Evolutionary conservation across 2,113 vertebrate genomes (phyloP), one percentile per base, ranked within the genome.

Genomic region (Cathartes aura): DNA sequence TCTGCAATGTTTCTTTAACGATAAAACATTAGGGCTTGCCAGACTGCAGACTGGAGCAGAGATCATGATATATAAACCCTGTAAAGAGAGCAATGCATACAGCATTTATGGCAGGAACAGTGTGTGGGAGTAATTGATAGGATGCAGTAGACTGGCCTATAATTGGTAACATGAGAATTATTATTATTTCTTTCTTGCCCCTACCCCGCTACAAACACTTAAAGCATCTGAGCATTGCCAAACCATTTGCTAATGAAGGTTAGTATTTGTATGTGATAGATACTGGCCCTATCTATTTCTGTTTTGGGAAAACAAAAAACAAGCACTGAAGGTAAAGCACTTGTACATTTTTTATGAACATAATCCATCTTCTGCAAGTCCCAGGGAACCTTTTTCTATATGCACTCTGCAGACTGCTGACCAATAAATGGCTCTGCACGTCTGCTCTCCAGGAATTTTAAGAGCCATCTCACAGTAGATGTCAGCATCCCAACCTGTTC

Each of bases 321-420:
- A 85, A 93, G 86, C 82, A 64, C 17, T 86, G 87, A 93, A 93
- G 81, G 90, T 80, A 90, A 90, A 93, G 90, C 91, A 91, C 12
- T 40, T 10, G 81, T 56, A 50, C 32, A 58, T 93, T 75, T 93
- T 93, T 91, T 52, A 79, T 58, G 60, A 68, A 59, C n/a, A 63
- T 56, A 38, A 36, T 40, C 58, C 43, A 26, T 63, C 71, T 82
- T 48, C 56, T 87, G 43, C 71, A 82, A 64, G 78, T 78, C 30
- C 82, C 71, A 81, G 71, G 76, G 38, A 86, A 84, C 19, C 50
- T 60, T 76, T 84, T 87, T 19, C 89, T 50, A 2, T n/a, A 18
- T 59, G 56, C 18, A 7, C 50, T 34, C 80, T 92, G 85, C 63
- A 74, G 71, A 82, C 26, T 81, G 67, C 34, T 86, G 78, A 47